Percentiles rank a stretch among this genome's conserved stretches.
phyloP scores from a whole-genome alignment of 1,140 invertebrate species.

The Drosophila lacertosa region DNA sequence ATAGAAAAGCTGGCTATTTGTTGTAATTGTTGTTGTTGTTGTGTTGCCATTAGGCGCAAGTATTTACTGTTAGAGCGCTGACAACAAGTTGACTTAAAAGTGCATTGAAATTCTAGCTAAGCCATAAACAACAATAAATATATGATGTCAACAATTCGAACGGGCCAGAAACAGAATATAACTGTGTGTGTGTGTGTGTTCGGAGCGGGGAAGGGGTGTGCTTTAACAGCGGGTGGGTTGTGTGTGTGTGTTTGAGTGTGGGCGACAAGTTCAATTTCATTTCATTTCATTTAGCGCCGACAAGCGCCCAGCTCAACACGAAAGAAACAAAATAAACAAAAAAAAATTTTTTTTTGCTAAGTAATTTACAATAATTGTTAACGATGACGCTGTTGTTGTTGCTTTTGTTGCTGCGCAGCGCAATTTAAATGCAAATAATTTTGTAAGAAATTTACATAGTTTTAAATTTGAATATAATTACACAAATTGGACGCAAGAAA shows the following conservation, averaged over 20 bases:
- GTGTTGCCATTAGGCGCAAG: constrained; percentile 15
- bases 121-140: constrained; percentile 51
- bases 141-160: constrained; percentile 67
- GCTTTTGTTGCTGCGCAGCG: constrained; percentile 20
- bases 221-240: constrained; percentile 8
- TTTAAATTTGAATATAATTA: constrained; percentile 82
- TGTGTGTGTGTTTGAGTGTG: constrained; percentile 63
- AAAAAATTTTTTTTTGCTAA: constrained; percentile 37
- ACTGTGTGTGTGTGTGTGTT: neutral
- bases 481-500: constrained; percentile 65
- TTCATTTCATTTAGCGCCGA: constrained; percentile 53
- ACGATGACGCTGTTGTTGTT: constrained; percentile 42
- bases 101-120: constrained; percentile 64
- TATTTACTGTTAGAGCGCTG: constrained; percentile 57
- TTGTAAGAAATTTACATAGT: constrained; percentile 73
- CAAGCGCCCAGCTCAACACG: constrained; percentile 19
- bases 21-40: constrained; percentile 25
- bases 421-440: constrained; percentile 81
- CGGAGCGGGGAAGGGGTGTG: neutral
- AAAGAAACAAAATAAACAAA: constrained; percentile 2
- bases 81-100: constrained; percentile 71
- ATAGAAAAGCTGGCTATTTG: neutral
- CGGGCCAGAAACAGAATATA: constrained; percentile 7
- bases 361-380: constrained; percentile 80
- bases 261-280: constrained; percentile 72